phyloP scores from a whole-genome alignment of 2,113 vertebrate species.

The Acanthisitta chloris region DNA sequence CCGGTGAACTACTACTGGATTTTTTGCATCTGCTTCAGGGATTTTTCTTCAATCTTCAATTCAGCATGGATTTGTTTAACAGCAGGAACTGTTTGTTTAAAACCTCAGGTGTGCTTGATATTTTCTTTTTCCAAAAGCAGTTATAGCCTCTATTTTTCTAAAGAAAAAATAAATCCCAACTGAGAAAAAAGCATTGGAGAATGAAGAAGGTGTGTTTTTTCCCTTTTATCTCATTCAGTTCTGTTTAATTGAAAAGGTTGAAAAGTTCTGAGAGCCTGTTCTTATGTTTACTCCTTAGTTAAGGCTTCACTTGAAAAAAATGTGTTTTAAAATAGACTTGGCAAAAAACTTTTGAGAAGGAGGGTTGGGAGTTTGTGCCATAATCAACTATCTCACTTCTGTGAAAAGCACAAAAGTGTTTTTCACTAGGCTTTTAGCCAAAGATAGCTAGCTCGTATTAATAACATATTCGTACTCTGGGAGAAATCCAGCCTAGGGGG shows the following conservation, averaged over 20 bases:
- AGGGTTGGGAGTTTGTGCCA: neutral
- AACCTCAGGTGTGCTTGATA: constrained; percentile 14
- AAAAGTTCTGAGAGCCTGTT: neutral
- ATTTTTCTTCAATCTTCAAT: constrained; percentile 16
- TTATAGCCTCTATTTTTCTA: constrained; percentile 12
- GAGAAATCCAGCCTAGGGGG: constrained; percentile 39
- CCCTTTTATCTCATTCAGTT: neutral
- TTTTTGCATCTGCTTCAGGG: constrained; percentile 1
- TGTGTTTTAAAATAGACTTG: neutral
- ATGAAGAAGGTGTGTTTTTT: neutral
- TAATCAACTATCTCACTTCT: neutral
- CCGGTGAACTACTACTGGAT: neutral
- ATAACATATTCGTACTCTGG: neutral
- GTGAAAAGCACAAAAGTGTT: neutral
- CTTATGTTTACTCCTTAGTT: neutral
- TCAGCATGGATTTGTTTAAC: constrained; percentile 25
- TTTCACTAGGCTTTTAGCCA: neutral
- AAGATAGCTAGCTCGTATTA: neutral
- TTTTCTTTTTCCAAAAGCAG: constrained; percentile 19
- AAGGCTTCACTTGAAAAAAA: neutral
- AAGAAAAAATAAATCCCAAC: constrained; percentile 16
- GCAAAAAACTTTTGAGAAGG: neutral
- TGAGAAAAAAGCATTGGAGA: neutral
- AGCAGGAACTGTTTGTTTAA: constrained; percentile 42
- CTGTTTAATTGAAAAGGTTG: neutral